Conservation (phyloP, 2,888 invertebrate species). For the Trissonchulus sp. region DNA sequence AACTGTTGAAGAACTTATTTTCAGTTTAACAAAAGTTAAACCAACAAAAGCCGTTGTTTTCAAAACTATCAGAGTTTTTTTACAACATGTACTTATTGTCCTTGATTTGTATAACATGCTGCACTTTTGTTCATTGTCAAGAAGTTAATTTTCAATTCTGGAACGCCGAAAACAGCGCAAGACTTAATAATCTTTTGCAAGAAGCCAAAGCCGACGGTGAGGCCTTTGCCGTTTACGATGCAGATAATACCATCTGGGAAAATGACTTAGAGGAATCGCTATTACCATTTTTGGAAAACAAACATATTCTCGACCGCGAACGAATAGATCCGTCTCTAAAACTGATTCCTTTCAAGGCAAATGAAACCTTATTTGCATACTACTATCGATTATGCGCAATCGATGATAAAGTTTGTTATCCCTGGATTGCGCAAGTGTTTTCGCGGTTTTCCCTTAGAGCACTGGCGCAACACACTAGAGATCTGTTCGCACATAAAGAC, state of each 20-base stretch:
- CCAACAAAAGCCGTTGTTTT: too few species aligned
- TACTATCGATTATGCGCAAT: not conserved
- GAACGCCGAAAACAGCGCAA: too few species aligned
- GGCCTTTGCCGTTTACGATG: not conserved
- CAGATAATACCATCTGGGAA: not conserved
- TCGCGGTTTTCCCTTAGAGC: not conserved
- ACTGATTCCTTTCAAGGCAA: not conserved
- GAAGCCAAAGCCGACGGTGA: not conserved
- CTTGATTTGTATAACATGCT: too few species aligned
- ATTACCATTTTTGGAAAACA: not conserved
- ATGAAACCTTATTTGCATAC: not conserved
- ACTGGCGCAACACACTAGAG: not conserved
- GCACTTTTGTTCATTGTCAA: too few species aligned
- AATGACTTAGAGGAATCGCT: not conserved
- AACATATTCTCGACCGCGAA: not conserved
- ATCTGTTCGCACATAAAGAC: not conserved
- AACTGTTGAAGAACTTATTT: too few species aligned
- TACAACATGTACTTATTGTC: too few species aligned
- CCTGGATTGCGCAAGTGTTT: not conserved
- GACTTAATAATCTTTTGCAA: too few species aligned
- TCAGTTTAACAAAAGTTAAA: too few species aligned
- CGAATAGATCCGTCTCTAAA: not conserved
- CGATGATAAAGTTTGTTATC: not conserved
- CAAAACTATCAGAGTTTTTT: too few species aligned
- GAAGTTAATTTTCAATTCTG: too few species aligned